A percentile compares a stretch with the other conserved stretches of the same genome.
These are phyloP conservation scores for Drosophila lacertosa DNA, from an alignment of 1,140 invertebrate species.

Conservation along the genomic window DNA sequence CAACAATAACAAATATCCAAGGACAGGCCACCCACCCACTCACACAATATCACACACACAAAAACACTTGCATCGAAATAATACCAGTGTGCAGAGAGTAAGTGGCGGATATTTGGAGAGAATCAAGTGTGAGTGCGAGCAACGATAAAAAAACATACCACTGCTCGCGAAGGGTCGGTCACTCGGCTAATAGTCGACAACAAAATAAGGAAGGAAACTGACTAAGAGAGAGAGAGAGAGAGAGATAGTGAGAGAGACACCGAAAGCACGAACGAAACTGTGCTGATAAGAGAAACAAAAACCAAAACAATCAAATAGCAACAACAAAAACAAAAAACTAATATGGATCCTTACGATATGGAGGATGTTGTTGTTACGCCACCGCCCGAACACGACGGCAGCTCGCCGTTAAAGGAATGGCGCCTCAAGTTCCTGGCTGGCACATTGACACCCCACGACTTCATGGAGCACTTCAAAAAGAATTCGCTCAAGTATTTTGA, in stretches of 20 bases:
- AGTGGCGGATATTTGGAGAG: constrained; percentile 3
- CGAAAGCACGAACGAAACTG: too few relatives aligned
- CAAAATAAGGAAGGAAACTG: not conserved
- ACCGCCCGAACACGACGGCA: constrained; percentile 54
- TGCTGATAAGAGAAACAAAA: not conserved
- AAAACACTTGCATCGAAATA: not conserved
- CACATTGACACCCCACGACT: constrained; percentile 62
- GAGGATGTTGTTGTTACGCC: constrained; percentile 79
- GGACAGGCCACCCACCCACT: constrained; percentile 14
- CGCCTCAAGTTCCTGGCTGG: constrained; percentile 70
- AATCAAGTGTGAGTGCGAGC: not conserved
- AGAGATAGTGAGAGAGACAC: not conserved
- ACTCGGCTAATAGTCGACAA: constrained; percentile 7
- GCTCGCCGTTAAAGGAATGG: constrained; percentile 78
- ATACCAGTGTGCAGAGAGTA: not conserved
- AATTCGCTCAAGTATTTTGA: constrained; percentile 75
- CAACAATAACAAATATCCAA: constrained; percentile 13
- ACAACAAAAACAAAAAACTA: too few relatives aligned
- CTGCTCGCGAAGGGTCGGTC: constrained; percentile 3
- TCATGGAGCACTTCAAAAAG: constrained; percentile 74
- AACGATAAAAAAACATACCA: constrained; percentile 11
- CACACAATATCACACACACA: constrained; percentile 3
- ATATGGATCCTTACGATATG: constrained; percentile 81
- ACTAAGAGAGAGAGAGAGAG: not conserved
- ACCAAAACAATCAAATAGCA: not conserved